A percentile compares a stretch with the other conserved stretches of the same genome.
phyloP scores from a whole-genome alignment of 2,797 vertebrate genomes.

The Acestrorhynchus altus region DNA sequence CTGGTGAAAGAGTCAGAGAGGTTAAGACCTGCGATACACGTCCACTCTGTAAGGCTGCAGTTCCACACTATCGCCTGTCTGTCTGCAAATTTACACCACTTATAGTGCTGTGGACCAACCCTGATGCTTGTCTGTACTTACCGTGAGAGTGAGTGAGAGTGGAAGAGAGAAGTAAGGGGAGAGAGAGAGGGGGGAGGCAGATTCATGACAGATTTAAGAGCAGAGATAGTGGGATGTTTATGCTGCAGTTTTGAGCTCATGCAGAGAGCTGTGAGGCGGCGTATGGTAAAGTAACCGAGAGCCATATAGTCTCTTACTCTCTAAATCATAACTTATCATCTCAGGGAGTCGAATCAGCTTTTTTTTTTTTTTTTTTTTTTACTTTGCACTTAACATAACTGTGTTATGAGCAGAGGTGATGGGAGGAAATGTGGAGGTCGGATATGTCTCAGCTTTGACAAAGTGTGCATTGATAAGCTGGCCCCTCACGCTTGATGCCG shows the following conservation, averaged over 20 bases:
- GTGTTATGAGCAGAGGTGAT: conserved; percentile 17
- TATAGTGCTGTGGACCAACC: neutral
- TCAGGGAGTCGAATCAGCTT: conserved; percentile 10
- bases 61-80: conserved; percentile 5
- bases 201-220: conserved; percentile 33
- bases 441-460: neutral
- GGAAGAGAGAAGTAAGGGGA: neutral
- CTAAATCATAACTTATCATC: conserved; percentile 29
- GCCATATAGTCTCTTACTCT: neutral
- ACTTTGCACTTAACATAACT: conserved; percentile 33
- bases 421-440: conserved; percentile 21
- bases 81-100: conserved; percentile 11
- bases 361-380: conserved; percentile 6
- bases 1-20: neutral
- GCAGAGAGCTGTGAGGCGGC: neutral
- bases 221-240: conserved; percentile 18
- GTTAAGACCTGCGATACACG: neutral
- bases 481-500: neutral
- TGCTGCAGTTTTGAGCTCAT: neutral
- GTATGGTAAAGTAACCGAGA: neutral
- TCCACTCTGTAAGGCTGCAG: neutral
- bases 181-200: neutral
- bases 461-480: conserved; percentile 20
- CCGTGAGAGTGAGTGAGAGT: neutral
- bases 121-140: neutral